Evolutionary conservation across 2,888 invertebrate genomes (phyloP).

Genomic region (Busseola fusca): DNA sequence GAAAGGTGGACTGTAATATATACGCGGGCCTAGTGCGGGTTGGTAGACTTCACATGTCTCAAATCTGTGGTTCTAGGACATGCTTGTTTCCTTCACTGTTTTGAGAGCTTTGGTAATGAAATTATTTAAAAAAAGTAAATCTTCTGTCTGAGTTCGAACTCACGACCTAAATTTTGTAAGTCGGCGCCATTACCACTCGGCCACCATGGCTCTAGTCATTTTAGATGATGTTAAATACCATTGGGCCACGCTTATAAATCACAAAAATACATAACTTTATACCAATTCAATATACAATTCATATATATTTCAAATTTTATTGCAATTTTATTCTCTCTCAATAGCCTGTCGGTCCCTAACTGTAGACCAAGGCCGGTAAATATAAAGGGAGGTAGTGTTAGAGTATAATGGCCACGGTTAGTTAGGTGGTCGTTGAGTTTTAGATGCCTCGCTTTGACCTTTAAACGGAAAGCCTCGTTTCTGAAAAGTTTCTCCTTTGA

Average conservation of each 20-base stretch:
- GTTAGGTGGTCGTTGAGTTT: constrained; percentile 68
- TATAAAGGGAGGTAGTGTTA: constrained; percentile 62
- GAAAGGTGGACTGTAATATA: neutral
- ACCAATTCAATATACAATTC: neutral
- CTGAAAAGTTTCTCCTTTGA: constrained; percentile 59
- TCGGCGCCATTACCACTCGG: neutral
- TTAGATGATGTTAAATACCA: neutral
- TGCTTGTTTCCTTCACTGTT: neutral
- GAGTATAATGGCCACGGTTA: constrained; percentile 62
- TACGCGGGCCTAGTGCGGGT: neutral
- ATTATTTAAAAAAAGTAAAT: neutral
- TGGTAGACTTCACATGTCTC: too few relatives aligned
- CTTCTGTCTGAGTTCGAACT: neutral
- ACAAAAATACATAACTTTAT: neutral
- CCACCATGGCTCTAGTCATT: neutral
- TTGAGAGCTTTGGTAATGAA: neutral
- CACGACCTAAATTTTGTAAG: neutral
- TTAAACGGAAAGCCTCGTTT: constrained; percentile 62
- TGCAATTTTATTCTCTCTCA: constrained; percentile 34
- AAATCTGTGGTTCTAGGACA: neutral
- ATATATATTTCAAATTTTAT: constrained; percentile 16
- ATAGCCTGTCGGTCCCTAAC: constrained; percentile 24
- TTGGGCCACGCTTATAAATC: constrained; percentile 1
- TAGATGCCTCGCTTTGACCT: constrained; percentile 63
- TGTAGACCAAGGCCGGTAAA: constrained; percentile 39